phyloP scores from a whole-genome alignment of 1,140 invertebrate species.

The Vanessa atalanta region DNA sequence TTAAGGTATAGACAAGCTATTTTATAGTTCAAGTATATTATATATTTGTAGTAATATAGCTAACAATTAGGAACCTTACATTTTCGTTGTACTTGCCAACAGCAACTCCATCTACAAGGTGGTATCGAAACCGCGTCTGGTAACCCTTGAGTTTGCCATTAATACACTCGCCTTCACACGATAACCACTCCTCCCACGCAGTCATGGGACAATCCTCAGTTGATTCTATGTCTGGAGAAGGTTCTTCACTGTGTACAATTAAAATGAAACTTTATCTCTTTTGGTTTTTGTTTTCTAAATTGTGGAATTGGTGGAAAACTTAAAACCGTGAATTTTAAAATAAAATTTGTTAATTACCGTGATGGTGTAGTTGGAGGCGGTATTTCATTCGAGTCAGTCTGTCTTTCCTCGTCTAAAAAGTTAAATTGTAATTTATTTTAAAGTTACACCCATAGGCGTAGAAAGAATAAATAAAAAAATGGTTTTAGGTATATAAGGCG shows the following conservation, averaged over 20 bases:
- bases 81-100: constrained; percentile 48
- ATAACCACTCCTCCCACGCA: constrained; percentile 61
- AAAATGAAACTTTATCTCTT: background rate
- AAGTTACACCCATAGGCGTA: background rate
- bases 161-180: constrained; percentile 58
- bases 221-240: constrained; percentile 49
- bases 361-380: constrained; percentile 4
- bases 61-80: background rate
- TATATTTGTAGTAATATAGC: background rate
- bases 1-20: too few species aligned
- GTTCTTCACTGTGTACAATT: constrained; percentile 40
- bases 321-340: too few species aligned
- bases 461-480: too few species aligned
- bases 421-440: background rate
- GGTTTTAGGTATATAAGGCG: too few species aligned
- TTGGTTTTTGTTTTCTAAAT: background rate
- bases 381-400: background rate
- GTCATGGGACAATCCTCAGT: constrained; percentile 58
- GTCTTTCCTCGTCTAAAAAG: background rate
- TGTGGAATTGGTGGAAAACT: background rate
- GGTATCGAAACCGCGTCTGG: constrained; percentile 55
- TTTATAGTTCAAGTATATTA: too few species aligned
- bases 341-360: background rate
- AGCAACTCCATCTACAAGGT: constrained; percentile 51
- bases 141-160: constrained; percentile 49